Conservation (phyloP, 2,888 invertebrate genomes). For the Calephelis perditalis region DNA sequence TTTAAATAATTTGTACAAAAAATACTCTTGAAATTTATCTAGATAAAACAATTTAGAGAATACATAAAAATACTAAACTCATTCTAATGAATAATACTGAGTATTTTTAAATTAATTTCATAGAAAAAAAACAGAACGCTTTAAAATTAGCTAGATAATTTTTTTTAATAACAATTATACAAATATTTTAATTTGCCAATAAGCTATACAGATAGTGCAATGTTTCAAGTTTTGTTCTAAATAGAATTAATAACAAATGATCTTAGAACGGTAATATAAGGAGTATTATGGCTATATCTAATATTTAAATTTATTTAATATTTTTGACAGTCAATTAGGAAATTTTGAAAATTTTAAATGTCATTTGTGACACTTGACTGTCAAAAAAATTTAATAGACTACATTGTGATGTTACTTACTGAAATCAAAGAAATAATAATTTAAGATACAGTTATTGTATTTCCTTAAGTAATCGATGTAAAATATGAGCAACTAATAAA, state of each 20-base stretch:
- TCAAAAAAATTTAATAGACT: too few species aligned
- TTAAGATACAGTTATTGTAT: conserved; percentile 3
- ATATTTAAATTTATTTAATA: neutral
- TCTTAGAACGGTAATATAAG: neutral
- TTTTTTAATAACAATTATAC: conserved; percentile 1
- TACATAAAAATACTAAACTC: conserved; percentile 12
- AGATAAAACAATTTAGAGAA: conserved; percentile 6
- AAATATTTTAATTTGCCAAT: conserved; percentile 5
- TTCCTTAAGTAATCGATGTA: conserved; percentile 55
- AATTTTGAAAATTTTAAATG: too few species aligned
- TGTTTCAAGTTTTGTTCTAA: neutral
- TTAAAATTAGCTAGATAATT: conserved; percentile 3
- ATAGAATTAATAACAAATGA: conserved; percentile 1
- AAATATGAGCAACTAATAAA: conserved; percentile 52
- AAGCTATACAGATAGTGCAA: conserved; percentile 9
- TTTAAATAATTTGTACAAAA: conserved; percentile 28
- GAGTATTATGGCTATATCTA: conserved; percentile 3
- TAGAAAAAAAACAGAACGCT: neutral
- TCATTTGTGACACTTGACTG: too few species aligned
- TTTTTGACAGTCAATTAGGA: too few species aligned
- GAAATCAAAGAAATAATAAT: neutral
- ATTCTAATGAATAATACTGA: conserved; percentile 6
- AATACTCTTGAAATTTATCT: conserved; percentile 28
- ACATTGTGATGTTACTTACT: conserved; percentile 1
- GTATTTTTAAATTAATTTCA: conserved; percentile 12